These are phyloP conservation scores for Oryzias curvinotus DNA, from an alignment of 2,113 vertebrate genomes.

Conservation along the genomic window DNA sequence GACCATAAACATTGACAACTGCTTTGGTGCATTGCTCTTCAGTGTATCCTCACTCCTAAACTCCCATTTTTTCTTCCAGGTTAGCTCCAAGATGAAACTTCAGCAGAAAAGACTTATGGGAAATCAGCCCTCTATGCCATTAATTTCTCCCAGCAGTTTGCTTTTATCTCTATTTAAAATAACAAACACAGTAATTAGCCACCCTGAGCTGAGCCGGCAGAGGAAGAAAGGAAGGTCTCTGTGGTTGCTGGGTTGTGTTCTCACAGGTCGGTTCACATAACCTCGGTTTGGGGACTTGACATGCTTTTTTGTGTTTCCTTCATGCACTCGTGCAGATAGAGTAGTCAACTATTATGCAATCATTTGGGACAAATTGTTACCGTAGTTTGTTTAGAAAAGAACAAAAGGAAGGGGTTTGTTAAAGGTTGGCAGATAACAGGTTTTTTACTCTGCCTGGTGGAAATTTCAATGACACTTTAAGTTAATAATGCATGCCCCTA, in stretches of 20 bases:
- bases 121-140: slow-evolving; percentile 24
- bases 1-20: slow-evolving; percentile 7
- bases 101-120: slow-evolving; percentile 20
- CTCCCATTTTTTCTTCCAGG: not conserved
- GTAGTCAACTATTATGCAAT: slow-evolving; percentile 11
- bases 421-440: not conserved
- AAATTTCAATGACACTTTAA: not conserved
- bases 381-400: too few species aligned
- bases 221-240: slow-evolving; percentile 45
- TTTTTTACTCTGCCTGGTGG: slow-evolving; percentile 2
- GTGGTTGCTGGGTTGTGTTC: slow-evolving; percentile 14
- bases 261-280: slow-evolving; percentile 67
- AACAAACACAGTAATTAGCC: slow-evolving; percentile 64
- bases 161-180: slow-evolving; percentile 52
- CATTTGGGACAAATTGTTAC: slow-evolving; percentile 3
- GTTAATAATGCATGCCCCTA: too few species aligned
- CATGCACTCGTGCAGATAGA: not conserved
- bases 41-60: slow-evolving; percentile 17
- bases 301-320: slow-evolving; percentile 23
- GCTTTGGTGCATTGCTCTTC: not conserved
- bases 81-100: slow-evolving; percentile 11
- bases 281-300: slow-evolving; percentile 31
- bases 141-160: slow-evolving; percentile 18
- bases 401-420: too few species aligned
- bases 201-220: slow-evolving; percentile 35